Evolutionary conservation across 1,140 invertebrate species (phyloP).

Genomic region (Alviniconcha marisindica): DNA sequence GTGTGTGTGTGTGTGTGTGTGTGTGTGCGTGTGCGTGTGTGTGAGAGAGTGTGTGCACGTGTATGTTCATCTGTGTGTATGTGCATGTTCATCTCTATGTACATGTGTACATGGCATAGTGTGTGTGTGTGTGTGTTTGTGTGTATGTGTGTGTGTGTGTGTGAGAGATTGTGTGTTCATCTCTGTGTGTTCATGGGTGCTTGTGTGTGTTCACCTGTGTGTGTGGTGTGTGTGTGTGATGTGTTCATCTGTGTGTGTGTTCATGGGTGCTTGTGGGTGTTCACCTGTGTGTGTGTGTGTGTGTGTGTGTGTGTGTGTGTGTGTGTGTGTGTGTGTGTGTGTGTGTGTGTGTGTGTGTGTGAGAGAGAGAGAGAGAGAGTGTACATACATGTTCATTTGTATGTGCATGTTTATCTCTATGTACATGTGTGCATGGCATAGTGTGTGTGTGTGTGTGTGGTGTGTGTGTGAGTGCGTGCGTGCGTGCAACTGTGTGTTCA

Average conservation of each 20-base stretch:
- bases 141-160: background rate
- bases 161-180: background rate
- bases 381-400: background rate
- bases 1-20: background rate
- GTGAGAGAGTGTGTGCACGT: background rate
- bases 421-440: background rate
- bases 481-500: too few relatives aligned
- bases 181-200: background rate
- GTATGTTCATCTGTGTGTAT: too few relatives aligned
- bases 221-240: background rate
- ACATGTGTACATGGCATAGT: too few relatives aligned
- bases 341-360: background rate
- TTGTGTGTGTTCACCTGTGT: background rate
- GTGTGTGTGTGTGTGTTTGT: background rate
- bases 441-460: background rate
- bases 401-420: background rate
- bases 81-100: too few relatives aligned
- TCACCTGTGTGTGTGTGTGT: background rate
- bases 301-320: background rate
- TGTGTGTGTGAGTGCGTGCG: background rate
- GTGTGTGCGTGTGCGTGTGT: background rate
- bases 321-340: slow-evolving; percentile 9
- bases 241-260: background rate
- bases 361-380: background rate
- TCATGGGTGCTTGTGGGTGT: background rate